Percentiles rank a stretch among this genome's conserved stretches.
Evolutionary conservation across 2,888 invertebrate genomes (phyloP).

Genomic region (Sesia apiformis): DNA sequence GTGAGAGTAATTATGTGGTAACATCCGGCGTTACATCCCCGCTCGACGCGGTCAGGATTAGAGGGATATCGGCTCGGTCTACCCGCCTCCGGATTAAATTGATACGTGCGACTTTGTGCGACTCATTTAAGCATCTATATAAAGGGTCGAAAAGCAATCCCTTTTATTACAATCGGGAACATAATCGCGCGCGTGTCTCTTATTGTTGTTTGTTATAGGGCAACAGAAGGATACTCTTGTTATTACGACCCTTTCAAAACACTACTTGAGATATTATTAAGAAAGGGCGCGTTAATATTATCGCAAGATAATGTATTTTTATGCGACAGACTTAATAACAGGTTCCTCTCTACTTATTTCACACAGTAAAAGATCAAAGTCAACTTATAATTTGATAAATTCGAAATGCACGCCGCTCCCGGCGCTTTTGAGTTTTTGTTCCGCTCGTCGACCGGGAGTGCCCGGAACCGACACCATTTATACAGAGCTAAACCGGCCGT

Average conservation of each 20-base stretch:
- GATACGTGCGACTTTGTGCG: constrained; percentile 59
- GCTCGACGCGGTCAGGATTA: constrained; percentile 54
- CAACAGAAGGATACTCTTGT: constrained; percentile 40
- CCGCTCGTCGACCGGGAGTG: too few species aligned
- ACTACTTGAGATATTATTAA: constrained; percentile 35
- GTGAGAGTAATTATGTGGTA: constrained; percentile 59
- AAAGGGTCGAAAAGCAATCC: constrained; percentile 60
- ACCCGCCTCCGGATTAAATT: constrained; percentile 58
- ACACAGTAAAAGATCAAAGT: too few species aligned
- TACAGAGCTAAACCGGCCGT: too few species aligned
- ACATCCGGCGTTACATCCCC: constrained; percentile 50
- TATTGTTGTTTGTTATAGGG: constrained; percentile 49
- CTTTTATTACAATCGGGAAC: constrained; percentile 59
- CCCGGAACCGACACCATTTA: too few species aligned
- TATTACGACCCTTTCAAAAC: constrained; percentile 35
- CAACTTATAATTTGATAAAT: too few species aligned
- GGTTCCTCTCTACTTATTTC: too few species aligned
- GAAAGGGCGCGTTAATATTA: not conserved
- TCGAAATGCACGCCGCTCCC: too few species aligned
- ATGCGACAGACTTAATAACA: too few species aligned
- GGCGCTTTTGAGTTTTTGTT: too few species aligned
- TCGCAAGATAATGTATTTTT: too few species aligned
- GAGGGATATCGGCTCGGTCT: constrained; percentile 48
- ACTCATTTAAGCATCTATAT: constrained; percentile 55
- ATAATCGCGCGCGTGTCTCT: constrained; percentile 57